Evolutionary conservation across 2,888 invertebrate genomes (phyloP), one percentile per base, ranked within the genome.

Genomic region (Pardosa pseudoannulata): DNA sequence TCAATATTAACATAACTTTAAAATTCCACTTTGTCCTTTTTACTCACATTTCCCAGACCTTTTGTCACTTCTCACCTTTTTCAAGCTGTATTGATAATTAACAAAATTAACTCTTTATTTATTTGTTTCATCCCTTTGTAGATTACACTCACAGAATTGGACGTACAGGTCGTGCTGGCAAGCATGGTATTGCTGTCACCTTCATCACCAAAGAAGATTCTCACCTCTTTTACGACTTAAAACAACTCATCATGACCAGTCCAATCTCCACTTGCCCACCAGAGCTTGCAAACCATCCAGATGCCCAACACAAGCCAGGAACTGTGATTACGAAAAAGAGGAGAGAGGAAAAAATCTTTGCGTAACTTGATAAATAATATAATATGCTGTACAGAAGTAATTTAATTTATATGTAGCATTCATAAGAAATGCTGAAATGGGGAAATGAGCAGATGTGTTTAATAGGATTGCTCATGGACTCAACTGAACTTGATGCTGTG

Each of bases 71-170:
- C n/a, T n/a, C n/a, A n/a, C n/a, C n/a, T n/a, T n/a, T n/a, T n/a
- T n/a, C n/a, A n/a, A n/a, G n/a, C n/a, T 65, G 31, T 80, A 79
- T 41, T 73, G 5, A n/a, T n/a, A n/a, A n/a, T n/a, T n/a, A n/a
- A n/a, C 36, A 7, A 36, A 5, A 7, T 36, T 5, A 36, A 7
- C 9, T 36, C 9, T 36, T 36, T 36, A 36, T 9, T 36, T 9
- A 19, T n/a, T 23, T 56, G 23, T 56, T 5, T 46, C 5, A 23
- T 89, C 90, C 79, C 82, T 89, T 91, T 92, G 28, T 90, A 94
- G 97, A 97, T 92, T 97, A 97, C 90, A 97, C 97, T 0, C 97
- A 98, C 95, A 96, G 99, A 93, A 99, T 99, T 91, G 99, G 99
- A 91, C 95, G 99, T 93, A 99, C 98, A 0, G 99, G 99, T 90